phyloP scores from a whole-genome alignment of 2,797 vertebrate genomes.

The Miichthys miiuy region DNA sequence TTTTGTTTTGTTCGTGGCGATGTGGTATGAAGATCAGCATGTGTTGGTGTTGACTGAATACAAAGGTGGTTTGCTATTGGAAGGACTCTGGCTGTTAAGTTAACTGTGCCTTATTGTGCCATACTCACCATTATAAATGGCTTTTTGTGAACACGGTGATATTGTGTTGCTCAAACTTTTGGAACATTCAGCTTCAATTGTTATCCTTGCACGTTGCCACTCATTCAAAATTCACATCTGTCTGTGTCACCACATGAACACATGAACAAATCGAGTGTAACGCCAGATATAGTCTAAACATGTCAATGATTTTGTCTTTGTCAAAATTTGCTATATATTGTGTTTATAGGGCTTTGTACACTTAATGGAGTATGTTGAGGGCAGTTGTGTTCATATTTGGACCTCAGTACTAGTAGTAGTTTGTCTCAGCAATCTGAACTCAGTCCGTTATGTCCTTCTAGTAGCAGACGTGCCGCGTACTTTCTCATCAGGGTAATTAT shows the following conservation, averaged over 20 bases:
- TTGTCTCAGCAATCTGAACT: conserved; percentile 36
- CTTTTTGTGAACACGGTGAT: background rate
- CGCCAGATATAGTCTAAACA: conserved; percentile 14
- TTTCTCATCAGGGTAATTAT: conserved; percentile 46
- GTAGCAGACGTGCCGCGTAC: conserved; percentile 48
- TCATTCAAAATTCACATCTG: background rate
- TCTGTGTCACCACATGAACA: background rate
- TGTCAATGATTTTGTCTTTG: background rate
- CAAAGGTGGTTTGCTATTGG: conserved; percentile 51
- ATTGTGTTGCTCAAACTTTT: conserved; percentile 7
- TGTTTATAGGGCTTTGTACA: conserved; percentile 6
- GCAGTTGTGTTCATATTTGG: conserved; percentile 30
- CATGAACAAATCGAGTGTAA: conserved; percentile 8
- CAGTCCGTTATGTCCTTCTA: conserved; percentile 40
- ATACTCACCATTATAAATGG: conserved; percentile 23
- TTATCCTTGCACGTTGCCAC: background rate
- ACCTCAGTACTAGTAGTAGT: conserved; percentile 10
- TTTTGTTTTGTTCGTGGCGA: background rate
- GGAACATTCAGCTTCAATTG: background rate
- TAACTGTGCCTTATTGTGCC: conserved; percentile 80
- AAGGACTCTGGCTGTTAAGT: conserved; percentile 45
- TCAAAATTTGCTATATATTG: background rate
- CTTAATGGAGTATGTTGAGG: conserved; percentile 1
- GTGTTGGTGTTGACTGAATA: conserved; percentile 38
- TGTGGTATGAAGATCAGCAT: background rate